phyloP scores from a whole-genome alignment of 2,888 invertebrate species.

The Craniophora ligustri region DNA sequence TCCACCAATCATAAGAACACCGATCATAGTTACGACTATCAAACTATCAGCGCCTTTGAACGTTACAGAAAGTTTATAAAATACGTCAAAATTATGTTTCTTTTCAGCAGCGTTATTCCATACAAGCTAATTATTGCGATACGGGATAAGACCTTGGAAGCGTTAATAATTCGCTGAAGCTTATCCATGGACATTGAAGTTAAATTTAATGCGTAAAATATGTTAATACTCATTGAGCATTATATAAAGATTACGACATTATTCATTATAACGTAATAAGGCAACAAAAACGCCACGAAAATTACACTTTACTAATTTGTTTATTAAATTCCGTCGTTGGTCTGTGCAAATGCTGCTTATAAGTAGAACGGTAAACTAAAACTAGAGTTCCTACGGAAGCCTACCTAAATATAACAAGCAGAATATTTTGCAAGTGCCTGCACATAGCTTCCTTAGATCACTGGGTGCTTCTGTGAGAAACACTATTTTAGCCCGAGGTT shows the following conservation, averaged over 20 bases:
- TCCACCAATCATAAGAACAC: conserved; percentile 30
- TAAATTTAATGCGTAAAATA: conserved; percentile 1
- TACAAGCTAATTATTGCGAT: conserved; percentile 41
- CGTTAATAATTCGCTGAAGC: conserved; percentile 5
- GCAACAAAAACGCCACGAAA: conserved; percentile 13
- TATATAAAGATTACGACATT: conserved; percentile 4
- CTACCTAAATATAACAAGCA: conserved; percentile 71
- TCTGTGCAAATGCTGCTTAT: conserved; percentile 9
- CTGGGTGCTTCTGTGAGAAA: conserved; percentile 61
- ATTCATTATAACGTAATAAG: conserved; percentile 15
- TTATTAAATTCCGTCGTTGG: not conserved
- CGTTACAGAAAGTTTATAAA: conserved; percentile 14
- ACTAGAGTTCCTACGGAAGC: conserved; percentile 40
- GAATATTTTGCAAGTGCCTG: conserved; percentile 82
- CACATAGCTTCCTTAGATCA: conserved; percentile 57
- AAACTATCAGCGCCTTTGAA: conserved; percentile 28
- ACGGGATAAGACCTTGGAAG: conserved; percentile 10
- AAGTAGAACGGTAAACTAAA: conserved; percentile 38
- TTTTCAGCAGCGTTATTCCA: conserved; percentile 23
- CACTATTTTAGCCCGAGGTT: conserved; percentile 63
- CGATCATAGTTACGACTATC: conserved; percentile 20
- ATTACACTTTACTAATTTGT: conserved; percentile 1
- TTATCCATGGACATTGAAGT: conserved; percentile 3
- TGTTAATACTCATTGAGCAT: conserved; percentile 20
- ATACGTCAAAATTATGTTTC: conserved; percentile 28